Conservation (phyloP, 2,888 invertebrate species). For the Pollenia angustigena region DNA sequence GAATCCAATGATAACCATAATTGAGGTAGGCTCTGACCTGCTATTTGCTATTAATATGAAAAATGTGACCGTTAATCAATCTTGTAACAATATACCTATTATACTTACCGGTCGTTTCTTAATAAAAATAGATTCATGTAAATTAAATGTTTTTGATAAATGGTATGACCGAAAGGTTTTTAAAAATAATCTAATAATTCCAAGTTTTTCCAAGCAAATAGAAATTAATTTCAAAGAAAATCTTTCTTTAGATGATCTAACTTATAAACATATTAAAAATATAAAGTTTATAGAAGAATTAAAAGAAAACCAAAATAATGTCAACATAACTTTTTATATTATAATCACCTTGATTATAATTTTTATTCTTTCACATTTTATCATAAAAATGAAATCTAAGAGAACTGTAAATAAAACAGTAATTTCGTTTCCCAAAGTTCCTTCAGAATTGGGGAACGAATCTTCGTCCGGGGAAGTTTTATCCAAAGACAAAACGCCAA, state of each 20-base stretch:
- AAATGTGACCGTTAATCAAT: neutral
- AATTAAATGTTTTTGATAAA: neutral
- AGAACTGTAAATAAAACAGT: neutral
- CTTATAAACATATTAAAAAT: too few species aligned
- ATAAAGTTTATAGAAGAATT: too few species aligned
- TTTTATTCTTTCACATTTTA: neutral
- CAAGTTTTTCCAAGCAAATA: too few species aligned
- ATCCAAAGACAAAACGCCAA: too few species aligned
- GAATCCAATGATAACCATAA: neutral
- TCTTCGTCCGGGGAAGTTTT: too few species aligned
- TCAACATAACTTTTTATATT: too few species aligned
- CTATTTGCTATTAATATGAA: conserved; percentile 4
- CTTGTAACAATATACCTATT: neutral
- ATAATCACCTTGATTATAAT: neutral
- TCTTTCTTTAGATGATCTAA: too few species aligned
- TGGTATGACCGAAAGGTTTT: too few species aligned
- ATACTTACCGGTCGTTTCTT: neutral
- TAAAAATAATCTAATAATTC: too few species aligned
- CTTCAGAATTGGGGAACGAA: neutral
- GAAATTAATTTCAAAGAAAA: too few species aligned
- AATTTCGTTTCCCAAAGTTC: neutral
- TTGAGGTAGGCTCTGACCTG: neutral
- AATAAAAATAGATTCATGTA: neutral
- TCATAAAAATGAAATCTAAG: neutral
- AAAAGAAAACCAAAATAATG: too few species aligned